phyloP scores from a whole-genome alignment of 2,113 vertebrate genomes.

The Tapirus terrestris region DNA sequence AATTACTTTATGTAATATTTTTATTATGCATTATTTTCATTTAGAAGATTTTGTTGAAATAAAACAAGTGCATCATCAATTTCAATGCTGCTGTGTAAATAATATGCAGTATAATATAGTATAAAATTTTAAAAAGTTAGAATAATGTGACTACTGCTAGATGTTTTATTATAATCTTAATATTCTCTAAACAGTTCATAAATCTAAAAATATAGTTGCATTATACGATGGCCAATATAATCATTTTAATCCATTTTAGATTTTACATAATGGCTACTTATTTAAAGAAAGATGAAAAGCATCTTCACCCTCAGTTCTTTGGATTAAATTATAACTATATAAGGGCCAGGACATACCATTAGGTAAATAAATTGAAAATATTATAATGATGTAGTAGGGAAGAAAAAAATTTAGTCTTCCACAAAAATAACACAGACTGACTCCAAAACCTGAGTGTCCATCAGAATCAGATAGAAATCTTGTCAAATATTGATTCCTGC shows the following conservation, averaged over 20 bases:
- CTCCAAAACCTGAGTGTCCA: background rate
- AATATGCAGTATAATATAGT: background rate
- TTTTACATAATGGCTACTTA: background rate
- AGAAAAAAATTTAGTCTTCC: background rate
- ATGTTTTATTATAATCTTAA: background rate
- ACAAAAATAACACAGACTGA: background rate
- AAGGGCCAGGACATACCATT: background rate
- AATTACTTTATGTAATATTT: constrained; percentile 56
- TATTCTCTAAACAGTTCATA: background rate
- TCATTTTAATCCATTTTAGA: background rate
- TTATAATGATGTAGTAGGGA: background rate
- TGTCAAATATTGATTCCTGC: background rate
- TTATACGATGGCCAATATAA: background rate
- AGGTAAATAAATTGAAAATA: background rate
- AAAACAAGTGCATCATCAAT: background rate
- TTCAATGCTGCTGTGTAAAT: constrained; percentile 43
- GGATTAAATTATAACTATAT: background rate
- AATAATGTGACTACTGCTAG: background rate
- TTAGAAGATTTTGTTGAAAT: constrained; percentile 54
- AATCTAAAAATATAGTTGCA: background rate
- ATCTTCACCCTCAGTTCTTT: background rate
- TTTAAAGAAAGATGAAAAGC: background rate
- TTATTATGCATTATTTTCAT: constrained; percentile 55
- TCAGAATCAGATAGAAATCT: background rate
- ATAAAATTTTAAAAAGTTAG: background rate